Evolutionary conservation across 2,888 invertebrate species (phyloP).

Genomic region (Malacosoma neustria): DNA sequence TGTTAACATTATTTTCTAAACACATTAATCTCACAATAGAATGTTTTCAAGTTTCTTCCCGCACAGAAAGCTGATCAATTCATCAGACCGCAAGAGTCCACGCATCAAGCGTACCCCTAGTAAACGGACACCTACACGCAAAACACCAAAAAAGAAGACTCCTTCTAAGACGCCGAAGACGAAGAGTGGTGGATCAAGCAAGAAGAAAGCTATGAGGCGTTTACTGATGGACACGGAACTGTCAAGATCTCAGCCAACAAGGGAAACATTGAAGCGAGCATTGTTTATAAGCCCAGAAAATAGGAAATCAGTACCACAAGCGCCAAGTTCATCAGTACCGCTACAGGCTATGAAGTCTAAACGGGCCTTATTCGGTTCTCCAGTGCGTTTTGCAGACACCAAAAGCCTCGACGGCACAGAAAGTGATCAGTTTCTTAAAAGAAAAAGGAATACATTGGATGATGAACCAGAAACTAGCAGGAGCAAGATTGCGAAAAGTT

Average conservation of each 20-base stretch:
- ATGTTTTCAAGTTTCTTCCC: conserved; percentile 60
- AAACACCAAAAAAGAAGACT: conserved; percentile 69
- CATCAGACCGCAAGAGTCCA: conserved; percentile 59
- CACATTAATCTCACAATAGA: conserved; percentile 25
- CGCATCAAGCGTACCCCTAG: conserved; percentile 66
- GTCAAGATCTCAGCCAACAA: conserved; percentile 49
- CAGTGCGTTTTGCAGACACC: conserved; percentile 45
- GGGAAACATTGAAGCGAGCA: conserved; percentile 79
- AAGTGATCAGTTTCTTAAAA: conserved; percentile 51
- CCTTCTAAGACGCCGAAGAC: conserved; percentile 71
- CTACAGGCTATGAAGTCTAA: conserved; percentile 75
- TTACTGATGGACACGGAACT: conserved; percentile 55
- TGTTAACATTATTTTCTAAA: conserved; percentile 5
- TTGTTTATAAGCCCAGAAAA: conserved; percentile 83
- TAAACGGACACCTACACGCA: conserved; percentile 51
- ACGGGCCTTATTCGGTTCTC: conserved; percentile 79
- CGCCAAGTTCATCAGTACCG: conserved; percentile 54
- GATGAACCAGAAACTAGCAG: conserved; percentile 35
- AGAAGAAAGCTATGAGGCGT: conserved; percentile 71
- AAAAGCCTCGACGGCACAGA: conserved; percentile 46
- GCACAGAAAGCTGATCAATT: conserved; percentile 61
- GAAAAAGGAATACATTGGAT: conserved; percentile 66
- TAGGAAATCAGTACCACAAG: conserved; percentile 31
- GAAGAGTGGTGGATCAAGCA: conserved; percentile 77
- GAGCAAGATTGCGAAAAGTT: conserved; percentile 72